Conservation (phyloP, 2,113 vertebrate genomes). For the Peromyscus polionotus region DNA sequence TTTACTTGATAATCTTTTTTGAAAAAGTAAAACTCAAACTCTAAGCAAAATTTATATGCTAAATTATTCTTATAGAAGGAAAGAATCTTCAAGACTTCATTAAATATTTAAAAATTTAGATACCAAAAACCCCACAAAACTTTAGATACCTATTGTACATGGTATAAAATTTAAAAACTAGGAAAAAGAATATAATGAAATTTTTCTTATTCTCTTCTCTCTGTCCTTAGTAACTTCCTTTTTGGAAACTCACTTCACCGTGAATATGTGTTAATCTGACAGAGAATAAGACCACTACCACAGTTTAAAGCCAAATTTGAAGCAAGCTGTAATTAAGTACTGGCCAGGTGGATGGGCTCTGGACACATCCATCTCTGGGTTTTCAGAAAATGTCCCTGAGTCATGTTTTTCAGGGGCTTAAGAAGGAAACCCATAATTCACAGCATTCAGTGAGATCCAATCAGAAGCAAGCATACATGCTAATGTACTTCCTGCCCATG, state of each 20-base stretch:
- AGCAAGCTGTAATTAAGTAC: no score
- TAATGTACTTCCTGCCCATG: no score
- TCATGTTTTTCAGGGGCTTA: no score
- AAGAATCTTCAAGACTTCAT: conserved; percentile 8
- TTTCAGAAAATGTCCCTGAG: no score
- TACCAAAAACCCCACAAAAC: not conserved
- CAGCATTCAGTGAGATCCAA: no score
- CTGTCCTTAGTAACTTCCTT: not conserved
- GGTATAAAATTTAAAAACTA: conserved; percentile 38
- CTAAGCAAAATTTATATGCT: not conserved
- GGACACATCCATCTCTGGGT: no score
- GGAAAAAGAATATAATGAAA: not conserved
- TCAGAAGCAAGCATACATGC: no score
- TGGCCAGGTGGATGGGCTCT: no score
- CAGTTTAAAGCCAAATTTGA: no score
- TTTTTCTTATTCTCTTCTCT: not conserved
- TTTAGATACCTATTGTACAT: not conserved
- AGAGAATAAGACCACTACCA: not conserved
- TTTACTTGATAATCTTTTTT: not conserved
- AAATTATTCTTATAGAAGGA: conserved; percentile 1
- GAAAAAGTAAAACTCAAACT: conserved; percentile 5
- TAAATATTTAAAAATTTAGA: not conserved
- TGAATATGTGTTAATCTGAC: not conserved
- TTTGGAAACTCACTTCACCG: not conserved
- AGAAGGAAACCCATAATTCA: no score